A percentile compares a stretch with the other conserved stretches of the same genome.
Conservation (phyloP, 1,140 invertebrate species). For the Zaprionus capensis region DNA sequence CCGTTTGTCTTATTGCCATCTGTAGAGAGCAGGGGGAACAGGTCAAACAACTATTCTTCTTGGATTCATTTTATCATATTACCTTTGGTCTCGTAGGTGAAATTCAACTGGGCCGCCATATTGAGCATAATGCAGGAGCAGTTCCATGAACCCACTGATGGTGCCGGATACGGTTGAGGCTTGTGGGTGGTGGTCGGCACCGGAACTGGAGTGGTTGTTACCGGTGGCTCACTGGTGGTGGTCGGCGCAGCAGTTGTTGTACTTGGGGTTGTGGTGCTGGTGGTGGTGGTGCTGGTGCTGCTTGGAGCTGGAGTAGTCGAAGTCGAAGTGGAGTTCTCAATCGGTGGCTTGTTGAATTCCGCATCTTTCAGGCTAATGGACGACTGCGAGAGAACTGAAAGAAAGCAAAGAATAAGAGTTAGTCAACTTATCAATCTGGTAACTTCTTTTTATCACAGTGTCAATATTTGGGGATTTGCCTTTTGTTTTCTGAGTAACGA, state of each 20-base stretch:
- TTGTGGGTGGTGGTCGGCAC: conserved; percentile 59
- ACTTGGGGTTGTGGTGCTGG: conserved; percentile 39
- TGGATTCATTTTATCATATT: conserved; percentile 17
- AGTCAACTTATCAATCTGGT: background rate
- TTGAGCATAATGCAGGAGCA: conserved; percentile 86
- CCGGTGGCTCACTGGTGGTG: conserved; percentile 34
- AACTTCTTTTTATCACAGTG: conserved; percentile 4
- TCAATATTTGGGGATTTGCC: background rate
- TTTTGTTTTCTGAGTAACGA: background rate
- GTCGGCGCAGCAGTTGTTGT: conserved; percentile 31
- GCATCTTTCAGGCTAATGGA: conserved; percentile 41
- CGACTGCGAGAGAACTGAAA: conserved; percentile 57
- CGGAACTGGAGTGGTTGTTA: conserved; percentile 62
- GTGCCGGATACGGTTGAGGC: conserved; percentile 83
- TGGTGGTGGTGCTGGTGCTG: conserved; percentile 29
- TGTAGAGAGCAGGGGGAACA: conserved; percentile 22
- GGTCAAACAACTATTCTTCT: background rate
- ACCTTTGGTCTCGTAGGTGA: conserved; percentile 85
- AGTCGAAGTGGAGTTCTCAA: conserved; percentile 46
- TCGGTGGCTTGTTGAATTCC: conserved; percentile 10
- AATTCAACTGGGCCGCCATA: conserved; percentile 87
- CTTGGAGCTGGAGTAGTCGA: conserved; percentile 30
- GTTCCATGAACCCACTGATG: conserved; percentile 86
- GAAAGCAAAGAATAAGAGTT: background rate
- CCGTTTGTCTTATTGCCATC: conserved; percentile 59